These are phyloP conservation scores for Andrena camellia DNA, from an alignment of 2,888 invertebrate species.

Conservation along the genomic window DNA sequence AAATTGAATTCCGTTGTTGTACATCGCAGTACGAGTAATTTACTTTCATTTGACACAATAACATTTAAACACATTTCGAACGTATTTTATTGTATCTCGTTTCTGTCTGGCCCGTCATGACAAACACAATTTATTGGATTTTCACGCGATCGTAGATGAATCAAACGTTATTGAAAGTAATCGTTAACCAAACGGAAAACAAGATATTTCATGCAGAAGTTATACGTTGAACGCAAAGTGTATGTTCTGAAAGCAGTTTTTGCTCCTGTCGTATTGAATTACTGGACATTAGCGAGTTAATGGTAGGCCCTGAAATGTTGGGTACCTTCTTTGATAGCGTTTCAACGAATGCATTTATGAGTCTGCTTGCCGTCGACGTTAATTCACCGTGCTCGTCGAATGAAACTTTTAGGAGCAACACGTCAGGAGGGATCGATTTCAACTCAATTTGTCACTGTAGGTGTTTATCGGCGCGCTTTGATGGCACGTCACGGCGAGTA, in stretches of 20 bases:
- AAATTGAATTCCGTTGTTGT: not conserved
- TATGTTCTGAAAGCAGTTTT: not conserved
- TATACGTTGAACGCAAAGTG: not conserved
- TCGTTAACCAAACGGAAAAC: not conserved
- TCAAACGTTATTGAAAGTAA: not conserved
- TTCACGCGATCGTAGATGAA: not conserved
- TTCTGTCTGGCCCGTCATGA: not conserved
- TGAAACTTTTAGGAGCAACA: constrained; percentile 27
- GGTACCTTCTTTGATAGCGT: not conserved
- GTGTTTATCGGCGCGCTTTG: constrained; percentile 46
- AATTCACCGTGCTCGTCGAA: constrained; percentile 10
- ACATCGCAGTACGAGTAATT: constrained; percentile 10
- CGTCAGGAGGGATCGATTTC: constrained; percentile 26
- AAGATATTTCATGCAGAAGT: not conserved
- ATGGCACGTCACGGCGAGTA: constrained; percentile 26
- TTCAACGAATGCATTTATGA: constrained; percentile 4
- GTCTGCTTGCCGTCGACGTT: constrained; percentile 1
- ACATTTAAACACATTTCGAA: constrained; percentile 2
- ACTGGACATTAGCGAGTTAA: not conserved
- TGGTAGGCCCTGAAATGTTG: not conserved
- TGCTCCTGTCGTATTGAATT: not conserved
- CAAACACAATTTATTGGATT: constrained; percentile 20
- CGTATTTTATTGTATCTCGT: not conserved
- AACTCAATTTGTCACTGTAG: constrained; percentile 42
- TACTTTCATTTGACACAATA: constrained; percentile 8